Base-by-base conservation (phyloP, 37 sponge, comb jelly and placozoan genomes). In the Halichondria panicea region DNA sequence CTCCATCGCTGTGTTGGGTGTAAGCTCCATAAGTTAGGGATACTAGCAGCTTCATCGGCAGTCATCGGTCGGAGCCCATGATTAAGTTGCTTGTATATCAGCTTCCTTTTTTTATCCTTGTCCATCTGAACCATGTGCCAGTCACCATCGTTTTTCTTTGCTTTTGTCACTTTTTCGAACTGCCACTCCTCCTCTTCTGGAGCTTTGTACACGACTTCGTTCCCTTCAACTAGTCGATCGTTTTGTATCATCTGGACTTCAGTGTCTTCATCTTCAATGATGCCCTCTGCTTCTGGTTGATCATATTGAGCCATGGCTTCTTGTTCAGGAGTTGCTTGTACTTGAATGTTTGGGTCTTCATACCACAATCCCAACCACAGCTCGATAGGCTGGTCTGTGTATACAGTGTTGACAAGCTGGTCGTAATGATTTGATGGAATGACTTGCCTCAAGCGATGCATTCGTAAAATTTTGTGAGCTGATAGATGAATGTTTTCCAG, bases 161-260 rank as follows among this genome's bases (percentile, higher is more conserved):
- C 1, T 4, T 28, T 1, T 9, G 35, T 15, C 52, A 15, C 15
- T 18, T 48, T 48, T 25, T 21, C 3, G 27, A 56, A 33, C 3
- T 24, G 8, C 7, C 11, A 35, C 6, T n/a, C 31, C 44, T 42
- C 44, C 18, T 43, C 44, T 56, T 66, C 46, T n/a, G n/a, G n/a
- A n/a, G n/a, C n/a, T n/a, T n/a, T n/a, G n/a, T n/a, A 27, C 3
- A 62, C 56, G 1, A 85, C 15, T 33, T 82, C 74, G 57, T 87
- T 86, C 60, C 86, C 93, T 58, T 88, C 93, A 28, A 80, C 30
- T 7, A 87, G 74, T 30, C 93, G 42, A 18, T 88, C 85, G 19
- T 83, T 82, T 34, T 92, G 53, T 9, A 84, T 56, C 0, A 83
- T 35, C 35, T 41, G 63, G 1, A 91, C 86, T 58, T 92, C 93